Base-by-base conservation (phyloP, 2,888 invertebrate genomes). In the Noctua comes region DNA sequence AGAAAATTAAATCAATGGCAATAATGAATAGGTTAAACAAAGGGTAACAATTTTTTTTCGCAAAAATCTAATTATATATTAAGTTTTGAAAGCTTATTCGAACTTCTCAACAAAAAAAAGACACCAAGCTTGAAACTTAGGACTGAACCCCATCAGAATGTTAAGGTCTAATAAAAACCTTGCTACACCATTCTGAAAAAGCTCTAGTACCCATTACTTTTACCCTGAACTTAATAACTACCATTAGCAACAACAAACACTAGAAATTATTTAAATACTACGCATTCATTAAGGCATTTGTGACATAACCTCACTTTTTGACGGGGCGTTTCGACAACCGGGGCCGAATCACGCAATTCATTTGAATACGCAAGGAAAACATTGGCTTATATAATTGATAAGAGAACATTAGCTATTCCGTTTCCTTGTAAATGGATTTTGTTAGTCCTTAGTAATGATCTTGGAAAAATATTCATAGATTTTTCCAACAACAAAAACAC, bases 341-440 rank as follows among this genome's bases (percentile, higher is more conserved):
- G 54, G 72, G 68, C 46, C 64, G 75, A 83, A 72, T 66, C 93
- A 93, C 93, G 94, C 93, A 91, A 91, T 89, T 87, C 88, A 88
- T 90, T 91, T 90, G 90, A 91, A 93, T 93, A 92, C 91, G 91
- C 89, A 91, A 90, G 89, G 89, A 90, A 91, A 91, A 91, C 91
- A 90, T 86, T 80, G 83, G 84, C 88, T 91, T 91, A 91, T 88
- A 85, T 91, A 90, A 92, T 91, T 90, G 85, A 88, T 89, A 88
- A 84, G 82, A 80, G 77, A 75, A 76, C 64, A 84, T 88, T 88
- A 83, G 79, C 78, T 86, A 84, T 86, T 88, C 87, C 83, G 88
- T 82, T 89, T 88, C 79, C 83, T 71, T 57, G 77, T 68, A 82
- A 88, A 88, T 86, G 85, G 76, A 79, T 80, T 84, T 83, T 69